Conservation (phyloP, 2,797 vertebrate species). For the Loris lydekkerianus region DNA sequence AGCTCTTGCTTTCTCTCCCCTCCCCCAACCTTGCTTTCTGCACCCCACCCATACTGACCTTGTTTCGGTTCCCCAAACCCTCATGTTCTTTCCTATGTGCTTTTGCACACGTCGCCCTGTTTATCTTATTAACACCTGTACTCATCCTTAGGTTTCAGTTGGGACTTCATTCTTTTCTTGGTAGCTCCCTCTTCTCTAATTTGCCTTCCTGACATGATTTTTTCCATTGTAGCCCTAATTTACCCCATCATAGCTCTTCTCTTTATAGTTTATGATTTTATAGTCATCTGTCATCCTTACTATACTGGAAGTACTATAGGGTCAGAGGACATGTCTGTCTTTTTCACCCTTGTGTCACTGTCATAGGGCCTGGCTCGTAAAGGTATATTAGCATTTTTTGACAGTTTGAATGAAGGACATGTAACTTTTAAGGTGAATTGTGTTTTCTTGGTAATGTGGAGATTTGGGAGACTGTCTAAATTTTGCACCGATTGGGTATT, state of each 20-base stretch:
- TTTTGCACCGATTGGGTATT: not conserved
- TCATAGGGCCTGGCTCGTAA: not conserved
- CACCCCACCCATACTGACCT: not conserved
- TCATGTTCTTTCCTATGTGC: not conserved
- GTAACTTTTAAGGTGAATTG: constrained; percentile 50
- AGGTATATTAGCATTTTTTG: not conserved
- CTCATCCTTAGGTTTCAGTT: not conserved
- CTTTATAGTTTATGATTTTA: not conserved
- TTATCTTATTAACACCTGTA: not conserved
- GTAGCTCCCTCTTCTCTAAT: not conserved
- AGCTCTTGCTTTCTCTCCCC: not conserved
- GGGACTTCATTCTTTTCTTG: not conserved
- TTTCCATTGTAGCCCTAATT: not conserved
- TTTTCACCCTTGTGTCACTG: not conserved
- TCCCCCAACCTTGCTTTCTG: not conserved
- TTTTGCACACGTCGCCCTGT: not conserved
- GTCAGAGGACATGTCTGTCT: not conserved
- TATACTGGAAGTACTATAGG: not conserved
- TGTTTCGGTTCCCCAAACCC: not conserved
- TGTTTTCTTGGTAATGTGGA: constrained; percentile 37
- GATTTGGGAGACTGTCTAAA: constrained; percentile 2
- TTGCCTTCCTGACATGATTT: not conserved
- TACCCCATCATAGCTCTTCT: not conserved
- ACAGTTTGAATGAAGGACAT: not conserved
- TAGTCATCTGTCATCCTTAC: not conserved